A percentile compares a stretch with the other conserved stretches of the same genome.
Conservation (phyloP, 2,888 invertebrate species). For the Oligia fasciuncula region DNA sequence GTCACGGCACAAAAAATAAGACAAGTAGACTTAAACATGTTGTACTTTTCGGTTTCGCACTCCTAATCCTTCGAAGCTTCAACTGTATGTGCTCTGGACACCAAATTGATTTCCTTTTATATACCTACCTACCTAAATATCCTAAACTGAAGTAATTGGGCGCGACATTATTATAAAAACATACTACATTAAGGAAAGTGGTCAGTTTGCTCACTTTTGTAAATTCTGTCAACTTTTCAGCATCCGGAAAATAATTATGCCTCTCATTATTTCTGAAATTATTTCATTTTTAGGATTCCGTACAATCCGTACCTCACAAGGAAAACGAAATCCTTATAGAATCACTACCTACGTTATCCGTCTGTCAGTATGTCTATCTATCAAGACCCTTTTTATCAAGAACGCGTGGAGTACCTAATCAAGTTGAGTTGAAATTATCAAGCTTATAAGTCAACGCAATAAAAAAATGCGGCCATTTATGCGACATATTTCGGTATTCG, state of each 20-base stretch:
- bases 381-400: neutral
- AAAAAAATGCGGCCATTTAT: too few species aligned
- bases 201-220: slow-evolving; percentile 13
- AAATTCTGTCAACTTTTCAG: neutral
- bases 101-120: slow-evolving; percentile 6
- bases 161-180: slow-evolving; percentile 19
- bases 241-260: neutral
- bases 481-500: too few species aligned
- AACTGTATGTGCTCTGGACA: slow-evolving; percentile 5
- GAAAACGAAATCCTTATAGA: neutral
- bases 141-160: slow-evolving; percentile 25
- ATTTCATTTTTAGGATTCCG: neutral
- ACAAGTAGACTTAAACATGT: slow-evolving; percentile 21
- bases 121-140: neutral
- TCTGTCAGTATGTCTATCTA: neutral
- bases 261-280: neutral
- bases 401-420: neutral
- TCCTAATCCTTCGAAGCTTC: neutral
- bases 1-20: slow-evolving; percentile 6
- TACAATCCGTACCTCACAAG: neutral
- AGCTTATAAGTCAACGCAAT: neutral
- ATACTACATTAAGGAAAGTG: neutral
- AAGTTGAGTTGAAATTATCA: neutral
- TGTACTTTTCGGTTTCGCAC: slow-evolving; percentile 21
- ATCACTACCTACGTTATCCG: neutral